Conservation (phyloP, 2,797 vertebrate species). For the Neostethus bicornis region DNA sequence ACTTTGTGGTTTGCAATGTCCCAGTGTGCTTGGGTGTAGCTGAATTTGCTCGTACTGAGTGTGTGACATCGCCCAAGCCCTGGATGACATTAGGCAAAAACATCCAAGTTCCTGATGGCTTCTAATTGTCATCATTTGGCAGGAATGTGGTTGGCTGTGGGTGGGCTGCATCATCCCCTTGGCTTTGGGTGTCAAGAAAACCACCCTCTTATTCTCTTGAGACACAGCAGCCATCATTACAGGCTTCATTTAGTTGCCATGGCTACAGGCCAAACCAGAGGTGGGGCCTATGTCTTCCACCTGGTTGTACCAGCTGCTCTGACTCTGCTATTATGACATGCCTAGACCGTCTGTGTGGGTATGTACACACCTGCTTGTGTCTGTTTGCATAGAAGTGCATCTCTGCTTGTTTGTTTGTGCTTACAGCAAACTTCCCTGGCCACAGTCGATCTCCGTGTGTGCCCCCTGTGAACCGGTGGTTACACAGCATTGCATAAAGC, state of each 20-base stretch:
- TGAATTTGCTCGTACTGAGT: conserved; percentile 37
- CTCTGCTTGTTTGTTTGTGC: conserved; percentile 15
- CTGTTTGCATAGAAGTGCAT: conserved; percentile 18
- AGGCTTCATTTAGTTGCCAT: conserved; percentile 51
- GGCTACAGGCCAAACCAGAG: conserved; percentile 64
- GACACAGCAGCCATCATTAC: conserved; percentile 49
- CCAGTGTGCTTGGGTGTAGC: conserved; percentile 32
- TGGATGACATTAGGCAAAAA: conserved; percentile 34
- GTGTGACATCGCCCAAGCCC: conserved; percentile 15
- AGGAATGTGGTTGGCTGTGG: conserved; percentile 54
- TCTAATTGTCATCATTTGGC: conserved; percentile 64
- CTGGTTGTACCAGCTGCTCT: conserved; percentile 65
- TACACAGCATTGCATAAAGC: conserved; percentile 49
- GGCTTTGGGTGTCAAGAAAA: conserved; percentile 56
- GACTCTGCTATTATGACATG: conserved; percentile 45
- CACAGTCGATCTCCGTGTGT: conserved; percentile 10
- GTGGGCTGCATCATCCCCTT: conserved; percentile 61
- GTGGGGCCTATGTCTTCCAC: conserved; percentile 63
- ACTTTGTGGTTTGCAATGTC: conserved; percentile 31
- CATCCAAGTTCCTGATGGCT: conserved; percentile 41
- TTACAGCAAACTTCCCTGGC: conserved; percentile 18
- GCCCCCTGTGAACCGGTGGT: conserved; percentile 40
- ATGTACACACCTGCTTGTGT: conserved; percentile 9
- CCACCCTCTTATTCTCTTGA: conserved; percentile 27
- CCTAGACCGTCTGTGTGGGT: conserved; percentile 10